Percentiles rank a stretch among this genome's conserved stretches.
These are phyloP conservation scores for Notothenia coriiceps DNA, from an alignment of 2,113 vertebrate species.

Conservation along the genomic window DNA sequence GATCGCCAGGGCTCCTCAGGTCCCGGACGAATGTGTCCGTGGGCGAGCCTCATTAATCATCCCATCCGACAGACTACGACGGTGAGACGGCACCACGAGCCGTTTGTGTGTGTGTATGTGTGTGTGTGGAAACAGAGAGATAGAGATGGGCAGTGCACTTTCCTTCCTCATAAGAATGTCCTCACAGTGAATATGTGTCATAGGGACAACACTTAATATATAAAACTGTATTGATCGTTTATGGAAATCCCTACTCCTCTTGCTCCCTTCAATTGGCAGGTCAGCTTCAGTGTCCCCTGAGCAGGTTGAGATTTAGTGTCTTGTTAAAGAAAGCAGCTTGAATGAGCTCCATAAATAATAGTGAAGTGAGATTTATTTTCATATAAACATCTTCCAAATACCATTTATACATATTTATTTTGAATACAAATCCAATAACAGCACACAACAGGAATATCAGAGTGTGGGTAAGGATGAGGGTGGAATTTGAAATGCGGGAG, in stretches of 20 bases:
- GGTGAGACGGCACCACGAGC: conserved; percentile 23
- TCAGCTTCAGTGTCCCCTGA: conserved; percentile 16
- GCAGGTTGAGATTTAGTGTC: conserved; percentile 21
- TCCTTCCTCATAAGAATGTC: conserved; percentile 14
- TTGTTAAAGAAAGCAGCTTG: background rate
- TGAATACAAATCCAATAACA: background rate
- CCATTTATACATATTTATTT: background rate
- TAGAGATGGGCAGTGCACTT: background rate
- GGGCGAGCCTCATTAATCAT: conserved; percentile 77
- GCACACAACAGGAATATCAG: background rate
- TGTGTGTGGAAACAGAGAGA: background rate
- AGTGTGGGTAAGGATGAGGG: conserved; percentile 8
- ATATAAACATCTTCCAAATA: background rate
- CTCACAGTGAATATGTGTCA: conserved; percentile 23
- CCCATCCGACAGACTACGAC: conserved; percentile 58
- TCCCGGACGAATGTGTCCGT: conserved; percentile 67
- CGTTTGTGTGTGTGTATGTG: background rate
- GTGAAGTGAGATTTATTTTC: background rate
- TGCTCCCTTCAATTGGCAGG: conserved; percentile 5
- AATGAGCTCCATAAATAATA: too few species aligned
- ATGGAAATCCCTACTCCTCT: conserved; percentile 37
- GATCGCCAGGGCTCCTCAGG: conserved; percentile 59
- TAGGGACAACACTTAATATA: conserved; percentile 4
- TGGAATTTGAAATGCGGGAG: background rate
- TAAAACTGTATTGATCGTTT: conserved; percentile 48